phyloP scores from a whole-genome alignment of 2,888 invertebrate species.

The Microplitis deprimator region DNA sequence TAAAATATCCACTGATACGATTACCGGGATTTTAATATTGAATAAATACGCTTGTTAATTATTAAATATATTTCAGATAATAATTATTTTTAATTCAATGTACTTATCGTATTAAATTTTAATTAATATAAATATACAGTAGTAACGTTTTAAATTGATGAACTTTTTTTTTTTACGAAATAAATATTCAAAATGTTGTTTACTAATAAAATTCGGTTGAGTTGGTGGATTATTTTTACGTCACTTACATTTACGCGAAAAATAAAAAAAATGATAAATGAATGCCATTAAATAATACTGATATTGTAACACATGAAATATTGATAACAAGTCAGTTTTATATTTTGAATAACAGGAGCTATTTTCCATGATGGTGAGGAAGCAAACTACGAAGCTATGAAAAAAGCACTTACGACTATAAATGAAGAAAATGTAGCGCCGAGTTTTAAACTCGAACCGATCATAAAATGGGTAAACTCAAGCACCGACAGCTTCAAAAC shows the following conservation, averaged over 20 bases:
- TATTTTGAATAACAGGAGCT: slow-evolving; percentile 56
- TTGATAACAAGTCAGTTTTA: neutral
- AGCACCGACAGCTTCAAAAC: slow-evolving; percentile 64
- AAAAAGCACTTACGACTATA: slow-evolving; percentile 55
- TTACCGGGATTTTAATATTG: neutral
- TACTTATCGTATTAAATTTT: neutral
- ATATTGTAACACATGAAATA: neutral
- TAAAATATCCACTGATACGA: no score
- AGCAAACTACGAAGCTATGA: slow-evolving; percentile 55
- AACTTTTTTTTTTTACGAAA: no score
- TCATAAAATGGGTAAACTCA: slow-evolving; percentile 54
- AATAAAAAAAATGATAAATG: neutral
- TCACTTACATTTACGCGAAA: neutral
- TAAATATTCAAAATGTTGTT: no score
- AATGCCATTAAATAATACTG: neutral
- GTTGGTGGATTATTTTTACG: no score
- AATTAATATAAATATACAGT: neutral
- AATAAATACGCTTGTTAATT: neutral
- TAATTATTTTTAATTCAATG: neutral
- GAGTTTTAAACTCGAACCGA: slow-evolving; percentile 55
- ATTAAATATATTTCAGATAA: neutral
- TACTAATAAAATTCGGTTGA: no score
- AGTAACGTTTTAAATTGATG: neutral
- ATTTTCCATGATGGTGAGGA: slow-evolving; percentile 63
- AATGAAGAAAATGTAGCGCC: slow-evolving; percentile 55